Percentiles rank a stretch among this genome's conserved stretches.
Evolutionary conservation across 2,113 vertebrate genomes (phyloP).

Genomic region (Turnix velox): DNA sequence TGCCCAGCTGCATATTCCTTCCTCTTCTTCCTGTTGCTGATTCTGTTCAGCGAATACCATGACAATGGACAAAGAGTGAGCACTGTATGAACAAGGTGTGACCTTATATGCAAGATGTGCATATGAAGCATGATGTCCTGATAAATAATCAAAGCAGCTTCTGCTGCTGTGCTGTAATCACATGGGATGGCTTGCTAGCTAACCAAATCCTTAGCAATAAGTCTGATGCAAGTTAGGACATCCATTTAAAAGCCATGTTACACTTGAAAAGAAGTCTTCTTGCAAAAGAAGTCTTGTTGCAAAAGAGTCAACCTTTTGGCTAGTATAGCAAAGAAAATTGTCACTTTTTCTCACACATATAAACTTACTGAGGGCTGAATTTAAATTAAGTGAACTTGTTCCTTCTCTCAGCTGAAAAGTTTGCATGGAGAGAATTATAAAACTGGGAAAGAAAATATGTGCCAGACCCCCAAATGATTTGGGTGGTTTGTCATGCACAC

Average conservation of each 20-base stretch:
- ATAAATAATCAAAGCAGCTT: neutral
- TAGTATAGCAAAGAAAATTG: neutral
- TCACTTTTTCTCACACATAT: neutral
- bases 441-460: neutral
- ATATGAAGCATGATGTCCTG: neutral
- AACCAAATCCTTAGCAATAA: neutral
- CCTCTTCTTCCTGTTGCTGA: neutral
- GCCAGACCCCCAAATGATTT: neutral
- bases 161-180: neutral
- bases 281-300: neutral
- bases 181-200: neutral
- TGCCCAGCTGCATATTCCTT: neutral
- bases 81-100: neutral
- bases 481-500: neutral
- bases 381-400: neutral
- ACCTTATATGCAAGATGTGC: neutral
- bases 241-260: neutral
- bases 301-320: neutral
- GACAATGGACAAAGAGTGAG: neutral
- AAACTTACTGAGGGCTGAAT: neutral
- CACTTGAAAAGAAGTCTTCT: neutral
- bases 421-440: neutral
- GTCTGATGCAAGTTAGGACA: neutral
- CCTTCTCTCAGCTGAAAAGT: neutral
- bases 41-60: fast-evolving